phyloP scores from a whole-genome alignment of 2,113 vertebrate species.

The Nibea albiflora region DNA sequence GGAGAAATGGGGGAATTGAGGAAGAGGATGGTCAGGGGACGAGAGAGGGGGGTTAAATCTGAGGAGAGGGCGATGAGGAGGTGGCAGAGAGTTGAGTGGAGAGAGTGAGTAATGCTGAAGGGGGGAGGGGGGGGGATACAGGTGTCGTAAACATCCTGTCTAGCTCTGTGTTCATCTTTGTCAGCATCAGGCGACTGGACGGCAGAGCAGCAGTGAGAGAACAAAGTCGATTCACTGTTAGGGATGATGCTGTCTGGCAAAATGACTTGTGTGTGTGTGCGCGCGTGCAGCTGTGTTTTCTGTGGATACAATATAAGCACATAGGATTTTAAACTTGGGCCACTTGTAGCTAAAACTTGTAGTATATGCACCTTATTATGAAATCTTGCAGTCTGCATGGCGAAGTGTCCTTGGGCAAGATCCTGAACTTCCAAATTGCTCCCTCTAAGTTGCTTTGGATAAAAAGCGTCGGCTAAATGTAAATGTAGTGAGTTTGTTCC shows the following conservation, averaged over 20 bases:
- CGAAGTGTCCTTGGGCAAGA: no score
- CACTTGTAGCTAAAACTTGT: no score
- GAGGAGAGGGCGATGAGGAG: neutral
- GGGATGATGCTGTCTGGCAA: neutral
- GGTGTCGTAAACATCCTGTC: constrained; percentile 77
- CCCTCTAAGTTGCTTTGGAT: no score
- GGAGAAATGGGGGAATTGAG: constrained; percentile 28
- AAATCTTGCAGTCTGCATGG: no score
- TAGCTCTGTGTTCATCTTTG: constrained; percentile 44
- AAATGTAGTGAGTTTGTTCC: neutral
- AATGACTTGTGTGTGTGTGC: constrained; percentile 1
- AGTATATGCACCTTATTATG: no score
- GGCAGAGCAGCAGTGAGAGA: constrained; percentile 18
- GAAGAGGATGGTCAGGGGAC: constrained; percentile 19
- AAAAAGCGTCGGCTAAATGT: no score
- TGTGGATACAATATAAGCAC: neutral
- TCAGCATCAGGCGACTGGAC: constrained; percentile 32
- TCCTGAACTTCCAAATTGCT: no score
- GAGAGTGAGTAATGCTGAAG: constrained; percentile 7
- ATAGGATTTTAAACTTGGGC: neutral
- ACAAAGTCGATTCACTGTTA: constrained; percentile 25
- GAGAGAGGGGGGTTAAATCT: neutral
- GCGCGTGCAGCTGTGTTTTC: neutral
- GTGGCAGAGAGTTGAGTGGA: neutral
- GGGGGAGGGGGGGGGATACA: constrained; percentile 15